These are phyloP conservation scores for Drosophila prosaltans DNA, from an alignment of 1,140 invertebrate genomes.

Conservation along the genomic window DNA sequence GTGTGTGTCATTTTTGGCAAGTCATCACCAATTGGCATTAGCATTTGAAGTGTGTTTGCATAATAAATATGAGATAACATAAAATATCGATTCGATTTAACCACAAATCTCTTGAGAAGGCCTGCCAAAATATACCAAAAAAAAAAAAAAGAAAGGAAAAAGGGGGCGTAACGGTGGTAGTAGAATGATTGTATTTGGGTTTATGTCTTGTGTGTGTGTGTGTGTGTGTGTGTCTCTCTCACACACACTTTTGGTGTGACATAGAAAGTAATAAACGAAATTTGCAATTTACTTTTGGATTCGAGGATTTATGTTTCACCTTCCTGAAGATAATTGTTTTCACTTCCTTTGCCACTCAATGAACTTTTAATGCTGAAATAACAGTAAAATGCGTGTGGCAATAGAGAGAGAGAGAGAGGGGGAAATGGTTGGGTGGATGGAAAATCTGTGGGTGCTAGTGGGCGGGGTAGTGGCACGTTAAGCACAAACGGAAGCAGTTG, in stretches of 20 bases:
- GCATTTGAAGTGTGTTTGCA: slow-evolving; percentile 65
- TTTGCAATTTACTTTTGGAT: slow-evolving; percentile 80
- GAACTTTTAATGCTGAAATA: slow-evolving; percentile 79
- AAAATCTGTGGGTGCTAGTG: neutral
- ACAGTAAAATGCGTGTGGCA: slow-evolving; percentile 63
- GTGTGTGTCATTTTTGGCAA: slow-evolving; percentile 68
- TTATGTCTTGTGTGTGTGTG: neutral
- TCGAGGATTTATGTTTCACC: slow-evolving; percentile 77
- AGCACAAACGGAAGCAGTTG: slow-evolving; percentile 64
- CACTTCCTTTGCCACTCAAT: slow-evolving; percentile 74
- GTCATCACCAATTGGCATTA: slow-evolving; percentile 61
- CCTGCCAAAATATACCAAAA: neutral
- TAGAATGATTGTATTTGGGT: slow-evolving; percentile 4
- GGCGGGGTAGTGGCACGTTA: slow-evolving; percentile 22
- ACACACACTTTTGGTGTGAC: slow-evolving; percentile 25
- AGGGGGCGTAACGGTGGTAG: neutral
- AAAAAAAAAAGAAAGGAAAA: neutral
- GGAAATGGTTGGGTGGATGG: neutral
- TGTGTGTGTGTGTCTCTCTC: neutral
- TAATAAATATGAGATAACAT: slow-evolving; percentile 78
- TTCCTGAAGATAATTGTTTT: slow-evolving; percentile 80
- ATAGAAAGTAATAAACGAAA: slow-evolving; percentile 75
- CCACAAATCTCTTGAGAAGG: slow-evolving; percentile 59
- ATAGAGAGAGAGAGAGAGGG: slow-evolving; percentile 6
- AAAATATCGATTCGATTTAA: slow-evolving; percentile 80